Conservation (phyloP, 2,113 vertebrate species). For the Vimba vimba region DNA sequence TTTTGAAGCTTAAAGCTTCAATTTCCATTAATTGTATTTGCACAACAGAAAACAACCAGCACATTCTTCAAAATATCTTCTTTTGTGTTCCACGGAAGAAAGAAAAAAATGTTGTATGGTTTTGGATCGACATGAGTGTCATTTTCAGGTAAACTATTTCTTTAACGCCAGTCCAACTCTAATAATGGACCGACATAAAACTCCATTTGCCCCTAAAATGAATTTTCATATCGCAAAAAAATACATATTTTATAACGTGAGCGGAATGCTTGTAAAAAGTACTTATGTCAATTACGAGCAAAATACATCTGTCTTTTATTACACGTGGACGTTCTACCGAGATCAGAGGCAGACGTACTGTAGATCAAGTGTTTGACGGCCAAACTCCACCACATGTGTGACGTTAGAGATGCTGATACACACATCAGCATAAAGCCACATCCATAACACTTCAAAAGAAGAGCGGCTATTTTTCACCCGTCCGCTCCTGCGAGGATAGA, state of each 20-base stretch:
- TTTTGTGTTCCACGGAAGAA: not conserved
- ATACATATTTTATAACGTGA: not conserved
- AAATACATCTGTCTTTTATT: not conserved
- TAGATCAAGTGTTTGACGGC: slow-evolving; percentile 28
- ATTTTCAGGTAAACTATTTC: not conserved
- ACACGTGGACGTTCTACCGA: not conserved
- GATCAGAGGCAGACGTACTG: slow-evolving; percentile 18
- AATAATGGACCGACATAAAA: not conserved
- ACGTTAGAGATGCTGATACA: slow-evolving; percentile 13
- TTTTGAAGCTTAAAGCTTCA: not conserved
- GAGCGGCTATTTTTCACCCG: slow-evolving; percentile 1
- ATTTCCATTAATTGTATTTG: not conserved
- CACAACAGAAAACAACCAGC: not conserved
- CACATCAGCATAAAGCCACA: slow-evolving; percentile 27
- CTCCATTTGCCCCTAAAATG: not conserved
- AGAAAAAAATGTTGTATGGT: not conserved
- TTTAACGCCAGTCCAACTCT: slow-evolving; percentile 48
- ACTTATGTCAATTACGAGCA: slow-evolving; percentile 6
- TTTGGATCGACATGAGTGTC: not conserved
- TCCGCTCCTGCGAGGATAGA: not conserved
- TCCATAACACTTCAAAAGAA: slow-evolving; percentile 27
- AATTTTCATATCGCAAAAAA: not conserved
- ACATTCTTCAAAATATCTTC: not conserved
- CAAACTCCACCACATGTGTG: slow-evolving; percentile 17
- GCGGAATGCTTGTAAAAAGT: not conserved